Evolutionary conservation across 2,113 vertebrate species (phyloP).

Genomic region (Corythornis madagascariensis): DNA sequence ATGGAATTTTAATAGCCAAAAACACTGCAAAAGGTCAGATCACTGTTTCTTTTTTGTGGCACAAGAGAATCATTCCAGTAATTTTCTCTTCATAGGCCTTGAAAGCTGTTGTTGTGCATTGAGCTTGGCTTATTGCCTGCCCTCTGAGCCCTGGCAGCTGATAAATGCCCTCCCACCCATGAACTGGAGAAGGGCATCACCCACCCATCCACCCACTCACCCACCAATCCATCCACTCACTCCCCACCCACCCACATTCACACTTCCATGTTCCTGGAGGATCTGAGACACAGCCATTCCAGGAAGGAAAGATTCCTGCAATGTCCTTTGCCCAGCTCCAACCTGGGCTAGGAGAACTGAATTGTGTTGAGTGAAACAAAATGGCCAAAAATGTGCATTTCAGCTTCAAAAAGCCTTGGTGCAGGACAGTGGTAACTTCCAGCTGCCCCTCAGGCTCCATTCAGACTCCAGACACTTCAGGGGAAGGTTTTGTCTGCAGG

Average conservation of each 20-base stretch:
- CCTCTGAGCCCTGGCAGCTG: not conserved
- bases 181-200: not conserved
- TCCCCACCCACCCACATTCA: too few species aligned
- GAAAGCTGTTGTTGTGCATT: not conserved
- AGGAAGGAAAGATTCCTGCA: not conserved
- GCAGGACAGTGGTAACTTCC: not conserved
- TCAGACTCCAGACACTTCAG: not conserved
- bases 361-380: not conserved
- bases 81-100: not conserved
- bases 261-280: not conserved
- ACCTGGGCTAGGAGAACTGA: not conserved
- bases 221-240: too few species aligned
- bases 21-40: not conserved
- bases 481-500: not conserved
- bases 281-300: not conserved
- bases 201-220: too few species aligned
- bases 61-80: not conserved
- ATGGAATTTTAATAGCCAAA: not conserved
- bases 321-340: not conserved
- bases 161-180: not conserved
- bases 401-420: not conserved
- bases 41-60: not conserved
- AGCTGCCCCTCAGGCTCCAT: not conserved
- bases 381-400: not conserved
- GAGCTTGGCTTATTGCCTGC: not conserved